Base-by-base conservation (phyloP, 2,797 vertebrate species). In the Cryptoprocta ferox region DNA sequence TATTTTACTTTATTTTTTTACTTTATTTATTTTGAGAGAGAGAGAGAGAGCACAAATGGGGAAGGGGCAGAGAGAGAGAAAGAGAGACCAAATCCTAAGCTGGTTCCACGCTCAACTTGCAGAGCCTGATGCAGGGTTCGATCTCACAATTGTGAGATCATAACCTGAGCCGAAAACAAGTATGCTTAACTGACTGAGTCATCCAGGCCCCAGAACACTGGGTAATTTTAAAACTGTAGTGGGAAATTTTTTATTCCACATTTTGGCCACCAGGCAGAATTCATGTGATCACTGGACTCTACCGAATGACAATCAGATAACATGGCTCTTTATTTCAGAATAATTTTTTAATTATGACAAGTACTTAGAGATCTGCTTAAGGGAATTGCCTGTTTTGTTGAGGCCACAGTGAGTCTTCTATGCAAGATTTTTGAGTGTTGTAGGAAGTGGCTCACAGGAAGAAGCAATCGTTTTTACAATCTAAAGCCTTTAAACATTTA, bases 401-500 rank as follows among this genome's bases (percentile, higher is more conserved):
- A 11, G 14, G 14, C 2, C 28, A 61, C 1, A 21, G 14, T 53
- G 12, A 30, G 11, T 78, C 56, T 63, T 85, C 3, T 42, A 35
- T 32, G 26, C 8, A 92, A 63, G 13, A 35, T 37, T 91, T 86
- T n/a, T 83, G 18, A 87, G 30, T 65, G 7, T 26, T 66, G 2
- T 61, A 75, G 37, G 21, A 90, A 85, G 30, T 32, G 7, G 42
- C 15, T 32, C 26, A 0, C 18, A 42, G 39, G 56, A 93, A 73
- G 50, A 96, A 92, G 11, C n/a, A 87, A 73, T 94, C 39, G 78
- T 39, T 96, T 91, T 75, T 53, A 79, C 6, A 70, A 28, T 53
- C 14, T 63, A 68, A 97, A n/a, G 68, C 21, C 18, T 95, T 81
- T 32, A 95, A 48, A 84, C 9, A 65, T 56, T 90, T 96, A 92